phyloP scores from a whole-genome alignment of 2,113 vertebrate species.

The Menura novaehollandiae region DNA sequence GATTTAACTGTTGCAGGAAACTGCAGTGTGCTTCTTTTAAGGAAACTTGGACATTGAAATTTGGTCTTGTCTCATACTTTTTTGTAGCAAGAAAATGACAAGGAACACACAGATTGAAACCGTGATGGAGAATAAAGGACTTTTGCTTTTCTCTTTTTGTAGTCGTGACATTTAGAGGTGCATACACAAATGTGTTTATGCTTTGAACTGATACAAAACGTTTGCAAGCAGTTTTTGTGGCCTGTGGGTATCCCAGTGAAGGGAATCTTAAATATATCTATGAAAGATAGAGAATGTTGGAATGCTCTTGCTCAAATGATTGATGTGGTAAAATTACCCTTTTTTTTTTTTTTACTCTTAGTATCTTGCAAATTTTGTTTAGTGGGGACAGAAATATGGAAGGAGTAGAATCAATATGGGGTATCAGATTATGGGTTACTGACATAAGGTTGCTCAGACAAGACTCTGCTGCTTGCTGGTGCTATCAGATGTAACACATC shows the following conservation, averaged over 20 bases:
- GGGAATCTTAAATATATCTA: not conserved
- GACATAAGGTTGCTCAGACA: not conserved
- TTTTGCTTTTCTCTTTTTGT: not conserved
- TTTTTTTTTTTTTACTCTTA: not conserved
- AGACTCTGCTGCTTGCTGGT: not conserved
- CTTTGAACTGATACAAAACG: not conserved
- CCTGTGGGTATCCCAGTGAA: not conserved
- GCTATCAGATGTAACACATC: not conserved
- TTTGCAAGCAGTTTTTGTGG: not conserved
- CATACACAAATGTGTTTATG: not conserved
- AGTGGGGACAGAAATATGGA: not conserved
- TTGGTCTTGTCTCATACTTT: not conserved
- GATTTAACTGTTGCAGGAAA: not conserved
- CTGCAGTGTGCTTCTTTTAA: not conserved
- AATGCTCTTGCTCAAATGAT: not conserved
- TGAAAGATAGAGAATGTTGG: not conserved
- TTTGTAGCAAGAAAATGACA: not conserved
- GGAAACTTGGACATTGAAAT: not conserved
- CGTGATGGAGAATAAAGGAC: not conserved
- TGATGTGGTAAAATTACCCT: not conserved
- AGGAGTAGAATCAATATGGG: not conserved
- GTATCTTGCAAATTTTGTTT: not conserved
- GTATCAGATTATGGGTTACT: not conserved
- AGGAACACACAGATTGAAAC: not conserved
- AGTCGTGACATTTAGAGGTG: not conserved